phyloP scores from a whole-genome alignment of 2,888 invertebrate genomes.

The Pteria penguin region DNA sequence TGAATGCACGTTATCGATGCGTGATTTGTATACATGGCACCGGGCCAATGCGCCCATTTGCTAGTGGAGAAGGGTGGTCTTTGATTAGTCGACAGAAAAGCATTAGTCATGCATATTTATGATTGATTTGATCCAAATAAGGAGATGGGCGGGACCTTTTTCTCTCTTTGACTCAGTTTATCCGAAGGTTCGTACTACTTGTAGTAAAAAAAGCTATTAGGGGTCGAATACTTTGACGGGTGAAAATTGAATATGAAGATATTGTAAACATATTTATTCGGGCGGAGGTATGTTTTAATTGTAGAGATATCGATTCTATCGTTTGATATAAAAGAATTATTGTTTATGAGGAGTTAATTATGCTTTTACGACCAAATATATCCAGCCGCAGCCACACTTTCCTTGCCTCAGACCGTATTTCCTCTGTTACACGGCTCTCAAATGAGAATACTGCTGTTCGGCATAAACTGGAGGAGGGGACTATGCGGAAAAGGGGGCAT shows the following conservation, averaged over 20 bases:
- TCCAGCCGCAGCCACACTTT: not conserved
- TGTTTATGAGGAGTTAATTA: too few relatives aligned
- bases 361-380: not conserved
- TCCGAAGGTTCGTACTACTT: not conserved
- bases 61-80: not conserved
- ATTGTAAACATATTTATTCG: not conserved
- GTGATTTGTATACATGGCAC: too few relatives aligned
- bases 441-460: too few relatives aligned
- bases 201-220: not conserved
- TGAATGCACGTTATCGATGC: not conserved
- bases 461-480: too few relatives aligned
- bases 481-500: too few relatives aligned
- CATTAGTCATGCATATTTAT: not conserved
- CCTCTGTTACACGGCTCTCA: not conserved
- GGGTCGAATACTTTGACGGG: not conserved
- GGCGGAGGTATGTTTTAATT: not conserved
- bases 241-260: not conserved
- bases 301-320: not conserved
- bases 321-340: slow-evolving; percentile 1
- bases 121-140: too few relatives aligned
- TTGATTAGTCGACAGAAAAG: not conserved
- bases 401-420: not conserved
- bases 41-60: not conserved
- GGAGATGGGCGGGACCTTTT: too few relatives aligned
- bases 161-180: slow-evolving; percentile 2